Evolutionary conservation across 1,140 invertebrate species (phyloP), one percentile per base, ranked within the genome.

Genomic region (Notospermus geniculatus): DNA sequence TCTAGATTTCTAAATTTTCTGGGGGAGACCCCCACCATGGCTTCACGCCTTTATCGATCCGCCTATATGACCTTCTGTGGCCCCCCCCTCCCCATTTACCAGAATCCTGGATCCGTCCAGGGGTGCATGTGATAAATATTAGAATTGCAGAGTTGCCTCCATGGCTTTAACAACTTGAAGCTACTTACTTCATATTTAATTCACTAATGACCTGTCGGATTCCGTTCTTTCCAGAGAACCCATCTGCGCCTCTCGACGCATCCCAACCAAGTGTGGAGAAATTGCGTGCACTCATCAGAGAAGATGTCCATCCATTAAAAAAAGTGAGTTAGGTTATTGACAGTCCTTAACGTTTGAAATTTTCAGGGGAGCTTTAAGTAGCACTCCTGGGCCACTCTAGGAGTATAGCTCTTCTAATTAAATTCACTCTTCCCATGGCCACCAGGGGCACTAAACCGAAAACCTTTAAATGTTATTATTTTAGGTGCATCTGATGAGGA

Each of bases 301-400:
- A 50, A 9, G 46, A 50, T 4, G 25, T 50, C 46, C 46, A 50
- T 50, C 46, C 46, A 50, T 50, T 50, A 50, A 50, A 50, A 50
- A 50, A 50, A n/a, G 46, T 50, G 25, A 50, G 46, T 23, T 7
- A 23, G 4, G 4, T 50, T 50, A 15, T 36, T 36, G n/a, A n/a
- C n/a, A n/a, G n/a, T n/a, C n/a, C n/a, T n/a, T n/a, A n/a, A n/a
- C n/a, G n/a, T n/a, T n/a, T n/a, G n/a, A n/a, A n/a, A n/a, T n/a
- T n/a, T n/a, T n/a, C n/a, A n/a, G n/a, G n/a, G n/a, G n/a, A n/a
- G n/a, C n/a, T n/a, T n/a, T n/a, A n/a, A n/a, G n/a, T n/a, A n/a
- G n/a, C n/a, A n/a, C n/a, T n/a, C n/a, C n/a, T n/a, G n/a, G n/a
- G n/a, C n/a, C n/a, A n/a, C n/a, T n/a, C n/a, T n/a, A n/a, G n/a